A percentile compares a stretch with the other conserved stretches of the same genome.
Conservation (phyloP, 1,140 invertebrate genomes). For the Trachelipus rathkii region DNA sequence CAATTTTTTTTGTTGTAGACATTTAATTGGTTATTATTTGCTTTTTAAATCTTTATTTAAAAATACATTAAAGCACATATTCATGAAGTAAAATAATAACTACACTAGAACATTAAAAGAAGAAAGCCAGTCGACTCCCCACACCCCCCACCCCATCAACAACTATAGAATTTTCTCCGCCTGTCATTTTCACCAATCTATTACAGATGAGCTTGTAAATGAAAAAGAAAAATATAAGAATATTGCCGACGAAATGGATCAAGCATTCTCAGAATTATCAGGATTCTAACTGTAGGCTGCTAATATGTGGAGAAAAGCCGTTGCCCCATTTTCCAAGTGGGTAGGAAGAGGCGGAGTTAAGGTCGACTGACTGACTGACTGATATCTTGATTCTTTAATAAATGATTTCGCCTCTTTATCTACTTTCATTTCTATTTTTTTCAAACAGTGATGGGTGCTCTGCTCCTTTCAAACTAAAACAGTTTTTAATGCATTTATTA, state of each 20-base stretch:
- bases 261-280: slow-evolving; percentile 95
- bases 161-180: neutral
- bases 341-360: neutral
- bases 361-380: slow-evolving; percentile 4
- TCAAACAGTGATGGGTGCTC: neutral
- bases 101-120: neutral
- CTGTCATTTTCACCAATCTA: slow-evolving; percentile 40
- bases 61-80: neutral
- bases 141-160: neutral
- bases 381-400: neutral
- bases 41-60: slow-evolving; percentile 1
- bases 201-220: slow-evolving; percentile 94
- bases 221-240: slow-evolving; percentile 99
- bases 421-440: neutral
- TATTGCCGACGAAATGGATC: slow-evolving; percentile 98
- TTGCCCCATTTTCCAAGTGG: neutral
- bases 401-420: neutral
- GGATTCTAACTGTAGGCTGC: slow-evolving; percentile 60
- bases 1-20: neutral
- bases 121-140: neutral
- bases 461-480: slow-evolving; percentile 29
- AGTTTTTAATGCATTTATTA: slow-evolving; percentile 41
- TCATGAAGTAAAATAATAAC: neutral
- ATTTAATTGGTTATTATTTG: slow-evolving; percentile 6
- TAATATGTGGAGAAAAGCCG: neutral